Conservation (phyloP, 2,113 vertebrate species). For the Protobothrops mucrosquamatus region DNA sequence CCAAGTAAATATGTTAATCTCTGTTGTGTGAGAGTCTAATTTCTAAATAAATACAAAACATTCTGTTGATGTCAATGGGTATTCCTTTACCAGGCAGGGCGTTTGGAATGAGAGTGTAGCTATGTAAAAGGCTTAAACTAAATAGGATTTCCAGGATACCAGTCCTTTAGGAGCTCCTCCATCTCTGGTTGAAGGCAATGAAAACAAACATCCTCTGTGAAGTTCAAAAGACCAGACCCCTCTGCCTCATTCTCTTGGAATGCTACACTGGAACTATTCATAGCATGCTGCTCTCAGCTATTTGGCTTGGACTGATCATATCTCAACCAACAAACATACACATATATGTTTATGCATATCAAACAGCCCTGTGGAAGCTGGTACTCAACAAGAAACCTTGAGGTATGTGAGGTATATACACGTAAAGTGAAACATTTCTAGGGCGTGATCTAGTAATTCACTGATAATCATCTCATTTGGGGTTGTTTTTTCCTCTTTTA, state of each 20-base stretch:
- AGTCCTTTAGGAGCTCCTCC: not conserved
- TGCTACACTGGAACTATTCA: not conserved
- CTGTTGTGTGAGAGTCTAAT: not conserved
- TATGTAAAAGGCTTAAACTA: not conserved
- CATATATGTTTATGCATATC: rapidly evolving
- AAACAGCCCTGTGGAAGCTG: not conserved
- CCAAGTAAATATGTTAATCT: not conserved
- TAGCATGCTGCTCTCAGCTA: not conserved
- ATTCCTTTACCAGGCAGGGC: not conserved
- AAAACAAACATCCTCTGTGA: slow-evolving; percentile 4
- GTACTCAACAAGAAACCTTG: not conserved
- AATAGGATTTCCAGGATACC: not conserved
- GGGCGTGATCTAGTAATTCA: slow-evolving; percentile 18
- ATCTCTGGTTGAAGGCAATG: not conserved
- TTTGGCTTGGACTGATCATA: not conserved
- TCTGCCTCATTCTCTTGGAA: not conserved
- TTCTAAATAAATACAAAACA: not conserved
- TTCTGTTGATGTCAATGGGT: not conserved
- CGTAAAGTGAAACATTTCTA: slow-evolving; percentile 1
- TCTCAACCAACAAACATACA: not conserved
- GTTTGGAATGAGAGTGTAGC: not conserved
- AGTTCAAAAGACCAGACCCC: not conserved
- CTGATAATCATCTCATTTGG: slow-evolving; percentile 37
- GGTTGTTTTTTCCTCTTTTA: slow-evolving; percentile 23
- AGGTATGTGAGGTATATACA: not conserved